Conservation (phyloP, 2,888 invertebrate species). For the Pandemis heparana region DNA sequence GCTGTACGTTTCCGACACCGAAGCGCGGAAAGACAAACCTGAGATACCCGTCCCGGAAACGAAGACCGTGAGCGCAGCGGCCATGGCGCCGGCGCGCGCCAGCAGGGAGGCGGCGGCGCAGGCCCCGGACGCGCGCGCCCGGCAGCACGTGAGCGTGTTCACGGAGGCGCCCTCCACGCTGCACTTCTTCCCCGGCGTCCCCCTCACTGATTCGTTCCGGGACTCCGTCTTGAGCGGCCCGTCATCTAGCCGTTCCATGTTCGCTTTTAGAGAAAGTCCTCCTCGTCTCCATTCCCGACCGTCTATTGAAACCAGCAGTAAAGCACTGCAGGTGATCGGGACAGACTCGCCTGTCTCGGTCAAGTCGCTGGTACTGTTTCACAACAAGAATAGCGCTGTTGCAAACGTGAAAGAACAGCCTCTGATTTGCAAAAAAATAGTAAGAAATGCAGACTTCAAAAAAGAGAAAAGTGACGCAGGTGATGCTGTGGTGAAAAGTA, state of each 20-base stretch:
- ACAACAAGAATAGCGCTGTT: slow-evolving; percentile 18
- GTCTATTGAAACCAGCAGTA: not conserved
- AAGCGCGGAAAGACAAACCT: slow-evolving; percentile 12
- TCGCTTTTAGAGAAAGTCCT: not conserved
- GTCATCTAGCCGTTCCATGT: slow-evolving; percentile 1
- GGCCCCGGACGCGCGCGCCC: slow-evolving; percentile 40
- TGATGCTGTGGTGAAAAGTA: slow-evolving; percentile 6
- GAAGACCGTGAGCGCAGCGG: slow-evolving; percentile 24
- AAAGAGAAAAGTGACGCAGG: slow-evolving; percentile 7
- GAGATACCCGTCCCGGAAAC: slow-evolving; percentile 23
- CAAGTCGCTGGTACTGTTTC: slow-evolving; percentile 35
- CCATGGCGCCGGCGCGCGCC: slow-evolving; percentile 44
- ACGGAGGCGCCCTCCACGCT: slow-evolving; percentile 60
- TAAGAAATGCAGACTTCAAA: not conserved
- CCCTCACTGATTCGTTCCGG: not conserved
- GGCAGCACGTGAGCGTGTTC: slow-evolving; percentile 4
- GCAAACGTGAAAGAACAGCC: not conserved
- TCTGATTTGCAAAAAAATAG: slow-evolving; percentile 2
- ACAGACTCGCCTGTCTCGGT: slow-evolving; percentile 21
- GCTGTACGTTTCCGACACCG: slow-evolving; percentile 7
- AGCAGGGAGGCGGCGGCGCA: slow-evolving; percentile 69
- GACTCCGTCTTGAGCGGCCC: not conserved
- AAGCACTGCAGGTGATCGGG: slow-evolving; percentile 1
- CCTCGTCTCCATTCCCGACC: not conserved
- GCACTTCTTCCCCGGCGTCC: not conserved